A percentile compares a stretch with the other conserved stretches of the same genome.
Conservation (phyloP, 2,797 vertebrate genomes). For the Nasua narica region DNA sequence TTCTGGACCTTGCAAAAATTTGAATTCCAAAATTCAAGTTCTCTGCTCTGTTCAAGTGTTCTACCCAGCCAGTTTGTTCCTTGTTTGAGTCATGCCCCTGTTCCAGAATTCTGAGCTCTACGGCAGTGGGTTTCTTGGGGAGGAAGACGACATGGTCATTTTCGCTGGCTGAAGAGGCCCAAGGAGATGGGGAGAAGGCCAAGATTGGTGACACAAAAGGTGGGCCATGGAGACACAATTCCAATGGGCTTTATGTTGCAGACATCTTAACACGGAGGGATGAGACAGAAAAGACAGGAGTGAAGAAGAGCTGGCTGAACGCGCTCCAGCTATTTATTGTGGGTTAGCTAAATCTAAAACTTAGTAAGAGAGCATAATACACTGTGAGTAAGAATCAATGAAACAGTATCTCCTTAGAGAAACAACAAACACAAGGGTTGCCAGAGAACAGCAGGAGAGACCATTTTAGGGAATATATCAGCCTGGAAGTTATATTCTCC, state of each 20-base stretch:
- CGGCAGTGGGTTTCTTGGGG: background rate
- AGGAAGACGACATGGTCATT: background rate
- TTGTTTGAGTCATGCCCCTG: background rate
- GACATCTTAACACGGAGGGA: background rate
- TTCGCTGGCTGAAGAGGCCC: background rate
- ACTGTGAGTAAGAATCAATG: background rate
- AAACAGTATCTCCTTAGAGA: background rate
- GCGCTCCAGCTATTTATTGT: background rate
- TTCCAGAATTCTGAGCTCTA: background rate
- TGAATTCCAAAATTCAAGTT: background rate
- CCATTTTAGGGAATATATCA: background rate
- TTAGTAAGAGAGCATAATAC: background rate
- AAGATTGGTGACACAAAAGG: background rate
- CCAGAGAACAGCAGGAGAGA: background rate
- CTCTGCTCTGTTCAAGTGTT: background rate
- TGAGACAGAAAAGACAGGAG: background rate
- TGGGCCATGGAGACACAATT: background rate
- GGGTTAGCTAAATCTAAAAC: background rate
- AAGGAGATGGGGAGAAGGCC: background rate
- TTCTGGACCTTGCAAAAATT: background rate
- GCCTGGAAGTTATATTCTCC: background rate
- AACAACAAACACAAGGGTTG: background rate
- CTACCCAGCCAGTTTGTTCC: background rate
- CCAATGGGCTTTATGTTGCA: background rate
- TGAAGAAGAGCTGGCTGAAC: background rate